Evolutionary conservation across 35 echinoderm and acorn worm species (phyloP).

Genomic region (Acanthaster planci): DNA sequence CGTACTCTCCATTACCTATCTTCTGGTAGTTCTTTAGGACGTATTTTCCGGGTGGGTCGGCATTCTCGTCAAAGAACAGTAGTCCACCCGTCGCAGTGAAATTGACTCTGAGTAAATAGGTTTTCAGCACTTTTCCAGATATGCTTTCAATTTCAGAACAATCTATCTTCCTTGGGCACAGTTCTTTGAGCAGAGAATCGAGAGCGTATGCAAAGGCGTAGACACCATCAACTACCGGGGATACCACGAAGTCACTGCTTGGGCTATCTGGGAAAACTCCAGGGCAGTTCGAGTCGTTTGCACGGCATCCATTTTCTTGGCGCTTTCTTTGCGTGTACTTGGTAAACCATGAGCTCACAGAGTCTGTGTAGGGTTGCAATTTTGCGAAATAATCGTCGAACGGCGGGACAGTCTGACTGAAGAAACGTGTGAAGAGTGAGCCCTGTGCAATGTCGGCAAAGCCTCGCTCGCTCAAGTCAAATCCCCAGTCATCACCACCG

Average conservation of each 20-base stretch:
- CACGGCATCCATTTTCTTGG: background rate
- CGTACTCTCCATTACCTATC: background rate
- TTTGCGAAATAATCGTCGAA: conserved; percentile 19
- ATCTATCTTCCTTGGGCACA: background rate
- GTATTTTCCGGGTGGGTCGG: conserved; percentile 44
- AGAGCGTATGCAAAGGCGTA: conserved; percentile 40
- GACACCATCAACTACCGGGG: conserved; percentile 40
- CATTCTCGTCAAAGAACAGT: conserved; percentile 45
- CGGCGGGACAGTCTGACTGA: conserved; percentile 19
- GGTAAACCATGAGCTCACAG: conserved; percentile 25
- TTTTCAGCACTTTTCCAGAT: background rate
- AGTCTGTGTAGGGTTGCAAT: background rate
- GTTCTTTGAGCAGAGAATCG: background rate
- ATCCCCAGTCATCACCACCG: conserved; percentile 51
- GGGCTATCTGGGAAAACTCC: conserved; percentile 4
- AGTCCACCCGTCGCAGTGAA: conserved; percentile 31
- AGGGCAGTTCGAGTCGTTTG: background rate
- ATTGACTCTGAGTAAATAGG: background rate
- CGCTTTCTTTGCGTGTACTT: background rate
- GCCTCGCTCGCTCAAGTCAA: background rate
- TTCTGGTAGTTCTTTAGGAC: conserved; percentile 32
- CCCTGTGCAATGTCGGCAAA: background rate
- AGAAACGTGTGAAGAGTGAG: conserved; percentile 38
- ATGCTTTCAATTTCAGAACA: background rate
- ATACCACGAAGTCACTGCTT: conserved; percentile 13